Evolutionary conservation across 64 coral and sea anemone genomes (phyloP).

Genomic region (Dendronephthya gigantea): DNA sequence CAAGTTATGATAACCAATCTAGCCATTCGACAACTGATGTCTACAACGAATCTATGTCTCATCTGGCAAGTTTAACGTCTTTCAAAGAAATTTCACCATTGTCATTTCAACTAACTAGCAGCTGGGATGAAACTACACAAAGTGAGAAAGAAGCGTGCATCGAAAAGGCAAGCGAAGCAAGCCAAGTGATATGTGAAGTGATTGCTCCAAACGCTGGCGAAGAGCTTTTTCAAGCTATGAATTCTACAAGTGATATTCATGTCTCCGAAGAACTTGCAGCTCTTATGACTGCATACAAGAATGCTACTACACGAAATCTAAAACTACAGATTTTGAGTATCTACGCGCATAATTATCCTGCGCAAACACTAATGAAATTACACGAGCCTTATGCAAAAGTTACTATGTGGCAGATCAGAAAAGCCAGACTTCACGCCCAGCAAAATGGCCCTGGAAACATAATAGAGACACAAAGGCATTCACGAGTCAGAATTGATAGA

Average conservation of each 20-base stretch:
- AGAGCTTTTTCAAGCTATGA: slow-evolving; percentile 10
- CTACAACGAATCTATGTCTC: neutral
- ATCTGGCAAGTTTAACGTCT: neutral
- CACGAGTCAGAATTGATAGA: slow-evolving; percentile 15
- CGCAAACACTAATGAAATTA: no score
- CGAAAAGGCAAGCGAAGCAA: neutral
- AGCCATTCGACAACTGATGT: neutral
- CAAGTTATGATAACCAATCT: neutral
- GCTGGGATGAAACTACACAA: slow-evolving; percentile 11
- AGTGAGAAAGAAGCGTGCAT: slow-evolving; percentile 9
- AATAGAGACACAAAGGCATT: neutral
- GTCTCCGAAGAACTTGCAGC: neutral
- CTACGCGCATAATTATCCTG: slow-evolving; percentile 21
- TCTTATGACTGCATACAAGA: slow-evolving; percentile 10
- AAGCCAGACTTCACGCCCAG: slow-evolving; percentile 16
- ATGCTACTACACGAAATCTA: slow-evolving; percentile 8
- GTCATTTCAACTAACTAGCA: neutral
- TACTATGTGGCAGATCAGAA: slow-evolving; percentile 25
- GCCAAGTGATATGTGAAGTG: slow-evolving; percentile 4
- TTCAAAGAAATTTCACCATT: neutral
- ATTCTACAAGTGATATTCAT: neutral
- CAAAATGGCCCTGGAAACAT: neutral
- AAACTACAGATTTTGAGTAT: slow-evolving; percentile 22
- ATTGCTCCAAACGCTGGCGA: slow-evolving; percentile 22
- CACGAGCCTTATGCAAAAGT: slow-evolving; percentile 22